Base-by-base conservation (phyloP, 1,140 invertebrate species). In the Psilanteris sp. region DNA sequence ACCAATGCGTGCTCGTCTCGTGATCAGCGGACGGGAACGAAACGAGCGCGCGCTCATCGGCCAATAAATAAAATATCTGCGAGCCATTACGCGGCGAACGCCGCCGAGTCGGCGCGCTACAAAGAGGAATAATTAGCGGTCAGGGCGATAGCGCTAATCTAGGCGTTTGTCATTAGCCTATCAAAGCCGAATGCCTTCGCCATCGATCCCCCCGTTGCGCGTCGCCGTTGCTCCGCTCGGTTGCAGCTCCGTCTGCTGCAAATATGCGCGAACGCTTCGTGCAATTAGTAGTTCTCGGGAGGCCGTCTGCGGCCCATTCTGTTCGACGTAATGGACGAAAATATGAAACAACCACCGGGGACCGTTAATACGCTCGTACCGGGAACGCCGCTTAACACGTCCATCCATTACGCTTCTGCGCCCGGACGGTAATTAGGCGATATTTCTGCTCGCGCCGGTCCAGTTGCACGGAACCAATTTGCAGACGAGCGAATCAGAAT, bases 131-230 rank as follows among this genome's bases (percentile, higher is more conserved):
- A 88, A 88, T 88, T 88, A 88, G 86, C 83, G 79, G 77, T 77
- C 79, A 71, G 32, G 52, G 70, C 68, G 86, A 88, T 88, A 87
- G 80, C 77, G 79, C 79, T 87, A 87, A 88, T 88, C 86, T 87
- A 85, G 79, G 82, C 80, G 85, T 85, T 84, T 84, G 87, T 86
- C 86, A 88, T 88, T 88, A 88, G 86, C 81, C 85, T 88, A 88
- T 88, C 87, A 84, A 87, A 81, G 75, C 79, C 57, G 62, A 84
- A 84, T 82, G 72, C 79, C 80, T 77, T 59, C 76, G 66, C 48
- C 73, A 73, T 75, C 66, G 70, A 70, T 52, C 52, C 71, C 57
- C 70, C 48, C 66, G 39, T 50, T 52, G 54, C 46, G 34, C 44
- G 39, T 72, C 18, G 34, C 67, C 62, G 32, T 59, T 24, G 39